These are phyloP conservation scores for Erethizon dorsatum DNA, from an alignment of 2,797 vertebrate species.

Conservation along the genomic window DNA sequence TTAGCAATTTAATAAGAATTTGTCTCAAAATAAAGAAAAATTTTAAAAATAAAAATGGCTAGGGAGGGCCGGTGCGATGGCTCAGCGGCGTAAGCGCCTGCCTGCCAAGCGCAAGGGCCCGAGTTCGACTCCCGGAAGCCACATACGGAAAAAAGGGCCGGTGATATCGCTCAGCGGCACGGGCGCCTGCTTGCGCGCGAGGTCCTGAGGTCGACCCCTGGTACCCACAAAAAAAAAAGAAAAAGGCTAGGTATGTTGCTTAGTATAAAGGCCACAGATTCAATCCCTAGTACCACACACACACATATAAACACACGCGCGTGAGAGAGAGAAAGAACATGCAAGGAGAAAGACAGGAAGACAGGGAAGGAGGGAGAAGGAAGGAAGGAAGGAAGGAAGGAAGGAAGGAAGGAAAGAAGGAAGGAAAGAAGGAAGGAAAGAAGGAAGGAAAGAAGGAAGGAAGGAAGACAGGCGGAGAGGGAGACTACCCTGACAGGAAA, in stretches of 20 bases:
- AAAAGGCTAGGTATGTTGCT: too few relatives aligned
- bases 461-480: neutral
- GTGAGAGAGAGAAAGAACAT: neutral
- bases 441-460: neutral
- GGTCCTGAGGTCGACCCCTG: too few relatives aligned
- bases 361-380: neutral
- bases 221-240: too few relatives aligned
- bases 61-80: too few relatives aligned
- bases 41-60: fast-evolving
- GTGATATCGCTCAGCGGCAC: too few relatives aligned
- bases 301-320: neutral
- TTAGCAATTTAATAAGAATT: neutral
- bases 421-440: neutral
- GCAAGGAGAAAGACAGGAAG: too few relatives aligned
- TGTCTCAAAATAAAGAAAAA: neutral
- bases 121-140: too few relatives aligned
- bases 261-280: neutral
- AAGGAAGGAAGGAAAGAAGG: neutral
- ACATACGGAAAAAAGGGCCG: too few relatives aligned
- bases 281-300: neutral
- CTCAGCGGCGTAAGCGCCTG: too few relatives aligned
- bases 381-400: neutral
- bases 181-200: too few relatives aligned
- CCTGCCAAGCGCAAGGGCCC: too few relatives aligned
- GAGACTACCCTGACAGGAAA: neutral